phyloP scores from a whole-genome alignment of 2,797 vertebrate species.

The Sphenopsis melanotis region DNA sequence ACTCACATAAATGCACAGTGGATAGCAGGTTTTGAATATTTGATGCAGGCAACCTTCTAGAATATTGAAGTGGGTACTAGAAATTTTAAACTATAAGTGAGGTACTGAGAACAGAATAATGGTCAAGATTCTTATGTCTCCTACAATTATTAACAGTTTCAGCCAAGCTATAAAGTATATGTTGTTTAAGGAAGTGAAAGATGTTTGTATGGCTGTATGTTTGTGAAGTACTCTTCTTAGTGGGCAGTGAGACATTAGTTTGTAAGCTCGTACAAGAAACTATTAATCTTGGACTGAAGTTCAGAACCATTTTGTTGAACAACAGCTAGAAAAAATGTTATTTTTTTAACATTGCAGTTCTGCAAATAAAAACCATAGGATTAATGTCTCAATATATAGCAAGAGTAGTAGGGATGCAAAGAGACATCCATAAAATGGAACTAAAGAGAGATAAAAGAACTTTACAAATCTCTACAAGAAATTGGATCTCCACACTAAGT shows the following conservation, averaged over 20 bases:
- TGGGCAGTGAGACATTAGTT: background rate
- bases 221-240: background rate
- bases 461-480: background rate
- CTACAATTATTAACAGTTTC: background rate
- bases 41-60: background rate
- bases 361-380: background rate
- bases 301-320: background rate
- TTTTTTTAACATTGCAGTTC: background rate
- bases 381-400: background rate
- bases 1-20: background rate
- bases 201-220: background rate
- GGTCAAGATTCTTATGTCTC: background rate
- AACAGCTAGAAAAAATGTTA: background rate
- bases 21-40: constrained; percentile 25
- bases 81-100: background rate
- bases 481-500: background rate
- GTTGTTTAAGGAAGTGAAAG: background rate
- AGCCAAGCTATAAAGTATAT: background rate
- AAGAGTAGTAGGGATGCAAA: background rate
- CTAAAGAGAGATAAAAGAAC: background rate
- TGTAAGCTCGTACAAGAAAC: background rate
- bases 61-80: background rate
- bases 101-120: background rate
- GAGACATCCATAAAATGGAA: background rate
- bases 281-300: background rate